phyloP scores from a whole-genome alignment of 2,888 invertebrate species.

The Sinohyriopsis cumingii region DNA sequence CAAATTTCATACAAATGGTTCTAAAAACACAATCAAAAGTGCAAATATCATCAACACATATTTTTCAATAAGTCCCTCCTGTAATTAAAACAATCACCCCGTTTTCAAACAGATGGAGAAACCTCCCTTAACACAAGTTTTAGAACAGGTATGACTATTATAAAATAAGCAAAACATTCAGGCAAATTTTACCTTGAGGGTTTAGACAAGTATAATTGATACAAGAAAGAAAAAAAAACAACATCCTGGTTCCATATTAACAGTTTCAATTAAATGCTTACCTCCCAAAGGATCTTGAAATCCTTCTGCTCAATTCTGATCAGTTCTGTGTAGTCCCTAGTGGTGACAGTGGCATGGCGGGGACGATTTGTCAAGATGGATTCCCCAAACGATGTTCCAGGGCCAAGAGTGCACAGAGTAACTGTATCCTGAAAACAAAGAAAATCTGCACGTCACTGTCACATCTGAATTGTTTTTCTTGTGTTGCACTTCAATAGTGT shows the following conservation, averaged over 20 bases:
- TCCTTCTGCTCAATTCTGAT: constrained; percentile 84
- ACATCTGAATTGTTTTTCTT: neutral
- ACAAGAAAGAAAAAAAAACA: neutral
- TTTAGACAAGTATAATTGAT: neutral
- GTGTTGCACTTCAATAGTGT: too few relatives aligned
- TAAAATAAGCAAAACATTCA: too few relatives aligned
- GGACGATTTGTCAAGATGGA: constrained; percentile 83
- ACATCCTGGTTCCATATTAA: neutral
- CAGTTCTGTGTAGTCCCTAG: constrained; percentile 83
- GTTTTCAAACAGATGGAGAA: too few relatives aligned
- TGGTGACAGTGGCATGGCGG: constrained; percentile 82
- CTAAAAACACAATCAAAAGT: too few relatives aligned
- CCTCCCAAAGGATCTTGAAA: constrained; percentile 85
- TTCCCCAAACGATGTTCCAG: constrained; percentile 85
- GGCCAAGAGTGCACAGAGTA: constrained; percentile 80
- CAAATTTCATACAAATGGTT: too few relatives aligned
- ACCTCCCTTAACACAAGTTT: too few relatives aligned
- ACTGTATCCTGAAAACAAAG: constrained; percentile 77
- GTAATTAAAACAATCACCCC: too few relatives aligned
- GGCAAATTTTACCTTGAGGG: too few relatives aligned
- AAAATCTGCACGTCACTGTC: neutral
- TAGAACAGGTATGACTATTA: too few relatives aligned
- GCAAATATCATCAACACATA: too few relatives aligned
- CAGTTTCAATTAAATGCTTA: constrained; percentile 71
- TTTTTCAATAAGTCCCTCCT: too few relatives aligned